Evolutionary conservation across 1,140 invertebrate genomes (phyloP), one percentile per base, ranked within the genome.

Genomic region (Gryon sp.): DNA sequence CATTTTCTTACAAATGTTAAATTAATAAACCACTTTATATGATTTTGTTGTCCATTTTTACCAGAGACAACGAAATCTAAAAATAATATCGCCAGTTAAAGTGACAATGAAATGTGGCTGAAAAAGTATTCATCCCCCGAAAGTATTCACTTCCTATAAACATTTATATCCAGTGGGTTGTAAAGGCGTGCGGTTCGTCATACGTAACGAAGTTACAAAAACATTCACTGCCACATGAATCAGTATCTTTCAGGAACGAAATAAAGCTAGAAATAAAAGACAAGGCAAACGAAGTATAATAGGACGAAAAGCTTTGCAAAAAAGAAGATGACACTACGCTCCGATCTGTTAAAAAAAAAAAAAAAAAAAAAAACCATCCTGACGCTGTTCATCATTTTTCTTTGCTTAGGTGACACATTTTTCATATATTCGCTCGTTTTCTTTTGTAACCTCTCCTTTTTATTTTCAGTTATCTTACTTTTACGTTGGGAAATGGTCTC

Each of bases 401-500:
- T 76, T 55, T 38, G 19, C 52, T 18, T 30, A 20, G 32, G 8
- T 69, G 57, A 63, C 73, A 76, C 69, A 76, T 76, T 76, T 69
- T 68, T 76, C 63, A 76, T 69, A 68, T 68, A 55, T 69, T 63
- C 63, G 11, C 15, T 28, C 53, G 20, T 50, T 63, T 72, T 46
- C 48, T 72, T 50, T 19, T 18, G n/a, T 2, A 2, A 53, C 46
- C 12, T 4, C 38, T 14, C 46, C n/a, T n/a, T 43, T 41, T 36
- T 52, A 63, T 52, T 65, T 68, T 65, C 40, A 57, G 57, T 75
- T 75, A 75, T 75, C 72, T 75, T n/a, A n/a, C 53, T 28, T 62
- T 68, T 40, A 9, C 15, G 38, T 41, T 48, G 55, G 65, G 26
- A 73, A 68, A 60, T 55, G 63, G 57, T 45, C 62, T 52, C 76